These are phyloP conservation scores for Sesia bembeciformis DNA, from an alignment of 2,888 invertebrate species.

Conservation along the genomic window DNA sequence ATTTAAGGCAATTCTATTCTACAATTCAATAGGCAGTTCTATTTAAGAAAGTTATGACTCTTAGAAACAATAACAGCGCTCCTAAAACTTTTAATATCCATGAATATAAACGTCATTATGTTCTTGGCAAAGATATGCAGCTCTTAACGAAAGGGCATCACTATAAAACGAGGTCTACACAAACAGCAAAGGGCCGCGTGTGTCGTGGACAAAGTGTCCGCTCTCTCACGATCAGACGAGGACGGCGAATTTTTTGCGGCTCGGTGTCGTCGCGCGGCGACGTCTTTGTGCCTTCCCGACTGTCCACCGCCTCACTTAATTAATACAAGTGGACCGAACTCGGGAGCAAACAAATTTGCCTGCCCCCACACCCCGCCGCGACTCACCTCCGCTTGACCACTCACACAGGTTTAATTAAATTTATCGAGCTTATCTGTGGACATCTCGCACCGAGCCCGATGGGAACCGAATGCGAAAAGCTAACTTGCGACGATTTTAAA, in stretches of 20 bases:
- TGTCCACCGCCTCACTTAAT: slow-evolving; percentile 40
- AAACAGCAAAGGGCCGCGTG: not conserved
- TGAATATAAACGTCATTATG: too few species aligned
- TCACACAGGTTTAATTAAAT: slow-evolving; percentile 62
- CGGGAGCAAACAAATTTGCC: slow-evolving; percentile 57
- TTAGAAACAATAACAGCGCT: too few species aligned
- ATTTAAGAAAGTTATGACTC: too few species aligned
- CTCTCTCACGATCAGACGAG: slow-evolving; percentile 2
- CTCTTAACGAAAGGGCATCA: not conserved
- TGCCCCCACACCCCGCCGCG: slow-evolving; percentile 13
- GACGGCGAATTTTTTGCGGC: slow-evolving; percentile 21
- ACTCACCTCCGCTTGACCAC: slow-evolving; percentile 16
- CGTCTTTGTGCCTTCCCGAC: slow-evolving; percentile 5
- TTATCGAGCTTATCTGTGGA: slow-evolving; percentile 61
- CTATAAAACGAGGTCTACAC: not conserved
- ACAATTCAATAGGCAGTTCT: too few species aligned
- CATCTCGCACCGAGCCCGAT: slow-evolving; percentile 44
- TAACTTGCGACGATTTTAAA: slow-evolving; percentile 36
- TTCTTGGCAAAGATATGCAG: too few species aligned
- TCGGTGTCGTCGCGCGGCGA: slow-evolving; percentile 1
- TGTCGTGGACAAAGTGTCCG: slow-evolving; percentile 5
- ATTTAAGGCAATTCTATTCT: too few species aligned
- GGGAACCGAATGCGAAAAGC: slow-evolving; percentile 33
- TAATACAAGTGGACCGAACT: slow-evolving; percentile 40
- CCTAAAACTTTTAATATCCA: too few species aligned